phyloP scores from a whole-genome alignment of 2,888 invertebrate species.

The Nyleta sp. region DNA sequence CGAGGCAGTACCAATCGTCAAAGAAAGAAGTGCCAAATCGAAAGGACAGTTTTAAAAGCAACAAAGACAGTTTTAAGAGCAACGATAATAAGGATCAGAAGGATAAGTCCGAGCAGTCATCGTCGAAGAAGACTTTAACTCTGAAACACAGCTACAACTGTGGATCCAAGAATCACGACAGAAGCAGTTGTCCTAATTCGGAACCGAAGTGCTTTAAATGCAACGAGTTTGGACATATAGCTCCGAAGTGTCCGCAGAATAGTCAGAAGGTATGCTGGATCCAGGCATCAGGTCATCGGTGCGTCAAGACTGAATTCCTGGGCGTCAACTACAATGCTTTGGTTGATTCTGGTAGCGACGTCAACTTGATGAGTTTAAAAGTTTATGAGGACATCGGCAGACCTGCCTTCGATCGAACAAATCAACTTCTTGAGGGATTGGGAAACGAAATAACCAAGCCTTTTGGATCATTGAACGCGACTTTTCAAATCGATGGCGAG shows the following conservation, averaged over 20 bases:
- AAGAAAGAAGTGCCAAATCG: constrained; percentile 1
- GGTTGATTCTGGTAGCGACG: neutral
- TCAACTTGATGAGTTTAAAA: neutral
- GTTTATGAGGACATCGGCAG: constrained; percentile 23
- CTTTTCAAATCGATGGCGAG: no score
- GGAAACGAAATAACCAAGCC: constrained; percentile 10
- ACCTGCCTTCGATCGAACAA: neutral
- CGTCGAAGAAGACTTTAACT: neutral
- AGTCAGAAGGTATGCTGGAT: constrained; percentile 3
- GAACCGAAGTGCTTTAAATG: constrained; percentile 67
- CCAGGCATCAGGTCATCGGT: neutral
- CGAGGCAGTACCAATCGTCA: neutral
- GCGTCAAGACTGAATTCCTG: neutral
- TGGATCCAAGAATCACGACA: constrained; percentile 44
- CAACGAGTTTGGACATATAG: constrained; percentile 60
- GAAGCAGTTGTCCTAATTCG: constrained; percentile 27
- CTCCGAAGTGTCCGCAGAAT: constrained; percentile 10
- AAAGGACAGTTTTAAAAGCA: neutral
- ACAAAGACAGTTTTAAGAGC: constrained; percentile 21
- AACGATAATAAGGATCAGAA: constrained; percentile 1
- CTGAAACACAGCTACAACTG: constrained; percentile 56
- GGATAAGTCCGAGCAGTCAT: neutral
- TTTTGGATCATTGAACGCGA: no score
- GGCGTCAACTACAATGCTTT: constrained; percentile 19
- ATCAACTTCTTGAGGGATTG: constrained; percentile 1